Base-by-base conservation (phyloP, 1,140 invertebrate species). In the Dryas iulia region DNA sequence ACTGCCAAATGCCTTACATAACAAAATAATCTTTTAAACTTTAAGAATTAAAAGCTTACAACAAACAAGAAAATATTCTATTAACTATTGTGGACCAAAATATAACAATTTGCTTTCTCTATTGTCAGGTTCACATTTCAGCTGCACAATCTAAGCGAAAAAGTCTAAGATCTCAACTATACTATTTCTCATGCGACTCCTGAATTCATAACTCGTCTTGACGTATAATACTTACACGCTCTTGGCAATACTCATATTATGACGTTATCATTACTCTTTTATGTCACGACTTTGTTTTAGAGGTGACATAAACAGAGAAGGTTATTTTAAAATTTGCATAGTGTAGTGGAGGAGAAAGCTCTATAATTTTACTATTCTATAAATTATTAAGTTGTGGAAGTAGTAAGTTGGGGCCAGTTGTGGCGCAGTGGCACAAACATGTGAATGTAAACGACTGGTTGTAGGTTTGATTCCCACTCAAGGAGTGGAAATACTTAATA, bases 201-300 rank as follows among this genome's bases (percentile, higher is more conserved):
- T 31, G 72, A 76, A 82, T 83, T 83, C 78, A 83, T 83, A 83
- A 80, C 74, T 78, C 74, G 71, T 74, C 60, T 53, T 69, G 72
- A 64, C 62, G 47, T 64, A 64, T 64, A 24, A 30, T 25, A 54
- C 53, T 64, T 57, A 65, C 23, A 57, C 10, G 53, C 54, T 65
- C 47, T 31, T 57, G 54, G 53, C 53, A 39, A 65, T 39, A 57
- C 23, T 33, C 21, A 65, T 65, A 65, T 57, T 65, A 58, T 33
- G 54, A 28, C 24, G 52, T 30, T 57, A 39, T 39, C 31, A 65
- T 57, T 57, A 57, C 30, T 65, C 30, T 58, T 57, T 10, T 47
- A 47, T 47, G 39, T 21, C 39, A 47, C n/a, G 14, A 47, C 39
- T 47, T 47, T 21, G n/a, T 47, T 47, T 18, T 18, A 47, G 14